phyloP scores from a whole-genome alignment of 2,888 invertebrate species.

The Lepidochrysops patricia region DNA sequence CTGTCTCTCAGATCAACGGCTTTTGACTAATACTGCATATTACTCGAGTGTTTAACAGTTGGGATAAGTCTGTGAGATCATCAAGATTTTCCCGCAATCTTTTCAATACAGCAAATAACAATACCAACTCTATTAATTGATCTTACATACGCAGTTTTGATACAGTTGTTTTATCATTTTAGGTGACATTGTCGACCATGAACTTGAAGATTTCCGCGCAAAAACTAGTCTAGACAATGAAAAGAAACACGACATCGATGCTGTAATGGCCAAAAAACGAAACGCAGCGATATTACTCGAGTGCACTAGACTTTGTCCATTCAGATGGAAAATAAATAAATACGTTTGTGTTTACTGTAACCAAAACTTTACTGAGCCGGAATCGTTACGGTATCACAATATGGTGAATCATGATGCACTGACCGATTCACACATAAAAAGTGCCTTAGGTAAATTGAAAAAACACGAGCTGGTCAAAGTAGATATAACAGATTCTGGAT shows the following conservation, averaged over 20 bases:
- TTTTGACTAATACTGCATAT: too few relatives aligned
- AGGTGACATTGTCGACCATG: constrained; percentile 41
- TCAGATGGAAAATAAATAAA: constrained; percentile 56
- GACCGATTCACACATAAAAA: constrained; percentile 34
- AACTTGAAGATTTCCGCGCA: constrained; percentile 20
- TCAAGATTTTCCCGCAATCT: too few relatives aligned
- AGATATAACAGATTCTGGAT: constrained; percentile 47
- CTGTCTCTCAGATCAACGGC: too few relatives aligned
- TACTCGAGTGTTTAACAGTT: too few relatives aligned
- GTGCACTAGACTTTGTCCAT: constrained; percentile 52
- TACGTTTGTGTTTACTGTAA: constrained; percentile 59
- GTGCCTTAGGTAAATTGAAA: constrained; percentile 42
- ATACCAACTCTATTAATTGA: background rate
- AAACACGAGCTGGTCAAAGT: constrained; percentile 55
- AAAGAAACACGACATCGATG: constrained; percentile 32
- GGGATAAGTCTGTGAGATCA: too few relatives aligned
- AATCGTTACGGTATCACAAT: constrained; percentile 39
- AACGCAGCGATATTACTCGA: constrained; percentile 45
- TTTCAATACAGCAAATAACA: too few relatives aligned
- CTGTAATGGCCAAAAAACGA: constrained; percentile 41
- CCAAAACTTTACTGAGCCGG: constrained; percentile 44
- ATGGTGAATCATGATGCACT: constrained; percentile 31
- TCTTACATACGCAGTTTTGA: constrained; percentile 29
- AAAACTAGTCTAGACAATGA: constrained; percentile 30
- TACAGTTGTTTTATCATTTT: constrained; percentile 52